phyloP scores from a whole-genome alignment of 2,113 vertebrate genomes.

The Picathartes gymnocephalus region DNA sequence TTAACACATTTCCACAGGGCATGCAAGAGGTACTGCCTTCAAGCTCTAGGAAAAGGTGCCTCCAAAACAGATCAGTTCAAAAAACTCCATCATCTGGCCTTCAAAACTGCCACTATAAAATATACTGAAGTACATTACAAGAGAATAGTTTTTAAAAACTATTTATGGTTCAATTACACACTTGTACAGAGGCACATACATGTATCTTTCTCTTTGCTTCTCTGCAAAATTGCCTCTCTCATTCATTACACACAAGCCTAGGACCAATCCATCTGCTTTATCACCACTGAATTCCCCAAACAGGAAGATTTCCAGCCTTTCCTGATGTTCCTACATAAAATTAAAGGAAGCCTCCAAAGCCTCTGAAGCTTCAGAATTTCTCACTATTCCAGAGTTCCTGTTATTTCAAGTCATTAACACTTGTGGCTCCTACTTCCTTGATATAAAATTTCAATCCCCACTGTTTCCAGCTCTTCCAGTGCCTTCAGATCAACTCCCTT shows the following conservation, averaged over 20 bases:
- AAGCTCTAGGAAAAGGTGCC: neutral
- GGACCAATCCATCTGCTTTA: neutral
- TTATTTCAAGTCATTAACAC: neutral
- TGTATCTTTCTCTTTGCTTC: neutral
- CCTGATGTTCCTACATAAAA: neutral
- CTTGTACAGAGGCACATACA: neutral
- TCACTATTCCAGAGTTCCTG: neutral
- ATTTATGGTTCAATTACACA: neutral
- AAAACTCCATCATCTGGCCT: neutral
- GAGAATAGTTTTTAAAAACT: neutral
- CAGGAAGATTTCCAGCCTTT: neutral
- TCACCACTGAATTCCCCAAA: neutral
- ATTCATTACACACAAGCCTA: neutral
- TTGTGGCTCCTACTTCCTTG: neutral
- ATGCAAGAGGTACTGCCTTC: neutral
- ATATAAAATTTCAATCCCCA: neutral
- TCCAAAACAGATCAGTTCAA: neutral
- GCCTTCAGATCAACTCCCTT: neutral
- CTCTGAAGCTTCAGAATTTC: neutral
- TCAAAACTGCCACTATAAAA: neutral
- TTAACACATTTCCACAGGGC: neutral
- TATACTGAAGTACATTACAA: neutral
- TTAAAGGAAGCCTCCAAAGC: neutral
- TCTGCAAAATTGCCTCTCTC: neutral
- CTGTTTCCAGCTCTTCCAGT: neutral